phyloP scores from a whole-genome alignment of 2,113 vertebrate genomes.

The Oostethus manadensis region DNA sequence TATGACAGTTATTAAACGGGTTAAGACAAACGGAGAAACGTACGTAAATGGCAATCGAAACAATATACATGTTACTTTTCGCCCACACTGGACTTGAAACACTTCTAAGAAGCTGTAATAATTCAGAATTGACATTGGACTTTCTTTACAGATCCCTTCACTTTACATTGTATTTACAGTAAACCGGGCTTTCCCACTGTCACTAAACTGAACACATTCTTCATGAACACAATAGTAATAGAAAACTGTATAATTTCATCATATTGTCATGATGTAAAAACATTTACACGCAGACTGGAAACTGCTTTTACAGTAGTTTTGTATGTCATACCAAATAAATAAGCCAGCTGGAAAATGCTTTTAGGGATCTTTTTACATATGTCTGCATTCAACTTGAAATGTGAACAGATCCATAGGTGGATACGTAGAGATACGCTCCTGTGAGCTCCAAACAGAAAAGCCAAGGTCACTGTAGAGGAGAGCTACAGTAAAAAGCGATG shows the following conservation, averaged over 20 bases:
- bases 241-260: slow-evolving; percentile 52
- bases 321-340: slow-evolving; percentile 53
- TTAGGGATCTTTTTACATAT: slow-evolving; percentile 52
- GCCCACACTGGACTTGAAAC: slow-evolving; percentile 33
- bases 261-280: slow-evolving; percentile 61
- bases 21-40: slow-evolving; percentile 70
- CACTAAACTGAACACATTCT: slow-evolving; percentile 44
- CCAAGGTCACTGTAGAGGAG: slow-evolving; percentile 12
- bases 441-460: slow-evolving; percentile 14
- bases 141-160: slow-evolving; percentile 57
- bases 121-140: slow-evolving; percentile 50
- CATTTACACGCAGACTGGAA: slow-evolving; percentile 62
- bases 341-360: slow-evolving; percentile 31
- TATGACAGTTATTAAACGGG: slow-evolving; percentile 55
- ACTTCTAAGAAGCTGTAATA: slow-evolving; percentile 52
- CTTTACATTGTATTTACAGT: slow-evolving; percentile 69
- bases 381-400: slow-evolving; percentile 25
- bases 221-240: slow-evolving; percentile 54
- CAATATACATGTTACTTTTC: slow-evolving; percentile 59
- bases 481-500: neutral
- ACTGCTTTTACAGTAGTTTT: slow-evolving; percentile 41
- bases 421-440: slow-evolving; percentile 2
- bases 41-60: slow-evolving; percentile 63
- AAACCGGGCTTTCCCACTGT: slow-evolving; percentile 34
- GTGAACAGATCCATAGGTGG: slow-evolving; percentile 12